These are phyloP conservation scores for Phaethornis superciliosus DNA, from an alignment of 2,113 vertebrate species.

Conservation along the genomic window DNA sequence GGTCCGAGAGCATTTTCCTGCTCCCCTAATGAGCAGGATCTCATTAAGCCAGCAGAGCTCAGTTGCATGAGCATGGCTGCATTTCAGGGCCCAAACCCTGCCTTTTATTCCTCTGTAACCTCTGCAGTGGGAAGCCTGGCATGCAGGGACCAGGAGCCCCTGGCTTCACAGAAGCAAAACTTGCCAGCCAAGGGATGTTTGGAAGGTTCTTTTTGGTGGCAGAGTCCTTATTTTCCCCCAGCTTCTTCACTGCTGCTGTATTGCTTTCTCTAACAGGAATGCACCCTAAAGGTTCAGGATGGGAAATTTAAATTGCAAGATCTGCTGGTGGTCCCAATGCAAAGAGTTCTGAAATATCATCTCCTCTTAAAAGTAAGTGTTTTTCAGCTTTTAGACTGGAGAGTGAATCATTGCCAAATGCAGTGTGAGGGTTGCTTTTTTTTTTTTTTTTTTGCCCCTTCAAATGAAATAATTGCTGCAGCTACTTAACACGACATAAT, in stretches of 20 bases:
- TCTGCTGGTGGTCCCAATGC: slow-evolving; percentile 96
- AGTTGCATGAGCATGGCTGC: neutral
- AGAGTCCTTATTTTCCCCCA: neutral
- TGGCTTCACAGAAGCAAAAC: neutral
- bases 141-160: neutral
- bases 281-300: slow-evolving; percentile 93
- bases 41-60: neutral
- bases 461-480: slow-evolving; percentile 23
- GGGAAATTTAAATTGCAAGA: slow-evolving; percentile 98
- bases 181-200: fast-evolving
- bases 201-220: neutral
- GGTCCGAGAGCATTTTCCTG: neutral
- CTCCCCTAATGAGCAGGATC: neutral
- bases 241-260: neutral
- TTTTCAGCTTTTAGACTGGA: neutral
- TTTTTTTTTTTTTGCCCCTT: neutral
- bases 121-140: neutral
- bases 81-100: neutral
- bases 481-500: neutral
- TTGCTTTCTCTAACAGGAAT: slow-evolving; percentile 80
- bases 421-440: neutral
- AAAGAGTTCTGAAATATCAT: slow-evolving; percentile 96
- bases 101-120: neutral
- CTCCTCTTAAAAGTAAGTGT: slow-evolving; percentile 91
- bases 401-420: neutral